These are phyloP conservation scores for Dinomys branickii DNA, from an alignment of 2,113 vertebrate species.

Conservation along the genomic window DNA sequence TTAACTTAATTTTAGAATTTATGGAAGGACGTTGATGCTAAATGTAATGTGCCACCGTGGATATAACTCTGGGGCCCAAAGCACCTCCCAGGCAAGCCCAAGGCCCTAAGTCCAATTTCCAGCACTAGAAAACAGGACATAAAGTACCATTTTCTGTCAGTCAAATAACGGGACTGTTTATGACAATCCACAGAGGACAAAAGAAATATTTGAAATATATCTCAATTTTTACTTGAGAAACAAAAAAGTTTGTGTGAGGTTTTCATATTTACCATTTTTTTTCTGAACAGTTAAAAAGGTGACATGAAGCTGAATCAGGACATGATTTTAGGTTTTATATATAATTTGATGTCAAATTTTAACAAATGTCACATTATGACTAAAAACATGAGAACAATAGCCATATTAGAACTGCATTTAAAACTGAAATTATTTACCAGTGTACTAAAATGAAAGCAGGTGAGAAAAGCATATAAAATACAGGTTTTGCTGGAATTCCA, in stretches of 20 bases:
- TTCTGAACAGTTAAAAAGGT: not conserved
- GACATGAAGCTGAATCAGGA: not conserved
- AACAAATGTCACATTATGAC: not conserved
- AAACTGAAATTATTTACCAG: constrained; percentile 30
- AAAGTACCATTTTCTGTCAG: not conserved
- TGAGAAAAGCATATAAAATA: not conserved
- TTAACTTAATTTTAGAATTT: not conserved
- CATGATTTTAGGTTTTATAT: not conserved
- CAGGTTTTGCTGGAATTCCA: not conserved
- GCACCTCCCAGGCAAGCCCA: no score
- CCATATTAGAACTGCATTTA: not conserved
- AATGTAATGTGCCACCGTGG: not conserved
- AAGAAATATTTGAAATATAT: not conserved
- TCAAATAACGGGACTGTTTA: not conserved
- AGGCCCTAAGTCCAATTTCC: no score
- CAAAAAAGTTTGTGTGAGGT: not conserved
- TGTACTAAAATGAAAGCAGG: not conserved
- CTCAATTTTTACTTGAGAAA: constrained; percentile 21
- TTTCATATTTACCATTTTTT: constrained; percentile 24
- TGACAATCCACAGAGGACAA: not conserved
- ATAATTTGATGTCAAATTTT: not conserved
- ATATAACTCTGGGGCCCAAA: no score
- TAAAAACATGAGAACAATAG: not conserved
- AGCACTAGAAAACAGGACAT: no score
- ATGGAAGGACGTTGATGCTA: not conserved